These are phyloP conservation scores for Psylliodes chrysocephalus DNA, from an alignment of 2,888 invertebrate species.

Conservation along the genomic window DNA sequence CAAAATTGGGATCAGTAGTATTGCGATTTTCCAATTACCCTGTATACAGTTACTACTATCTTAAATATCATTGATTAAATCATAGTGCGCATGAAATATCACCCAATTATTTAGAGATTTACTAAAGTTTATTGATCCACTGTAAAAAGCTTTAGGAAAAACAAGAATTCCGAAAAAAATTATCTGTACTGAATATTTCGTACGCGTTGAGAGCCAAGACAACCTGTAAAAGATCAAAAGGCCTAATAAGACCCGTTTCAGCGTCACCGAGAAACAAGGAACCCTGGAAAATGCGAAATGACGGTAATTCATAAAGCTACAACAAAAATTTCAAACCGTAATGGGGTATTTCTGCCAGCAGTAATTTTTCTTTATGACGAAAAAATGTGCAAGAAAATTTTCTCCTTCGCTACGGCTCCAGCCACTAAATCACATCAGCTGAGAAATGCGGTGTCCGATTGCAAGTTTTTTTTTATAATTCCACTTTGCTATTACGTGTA, in stretches of 20 bases:
- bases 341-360: constrained; percentile 29
- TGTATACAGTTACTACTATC: too few relatives aligned
- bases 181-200: too few relatives aligned
- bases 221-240: constrained; percentile 10
- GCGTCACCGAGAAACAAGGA: constrained; percentile 22
- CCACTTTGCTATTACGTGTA: constrained; percentile 12
- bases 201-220: too few relatives aligned
- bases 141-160: too few relatives aligned
- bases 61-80: too few relatives aligned
- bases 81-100: too few relatives aligned
- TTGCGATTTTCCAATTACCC: too few relatives aligned
- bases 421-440: constrained; percentile 28
- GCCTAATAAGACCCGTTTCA: constrained; percentile 1
- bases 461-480: not conserved
- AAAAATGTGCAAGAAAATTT: constrained; percentile 35
- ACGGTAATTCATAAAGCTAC: constrained; percentile 34
- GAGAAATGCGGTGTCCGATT: constrained; percentile 26
- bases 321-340: constrained; percentile 34
- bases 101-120: too few relatives aligned
- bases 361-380: constrained; percentile 37
- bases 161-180: too few relatives aligned
- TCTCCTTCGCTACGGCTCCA: constrained; percentile 22
- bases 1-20: too few relatives aligned
- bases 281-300: constrained; percentile 28
- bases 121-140: too few relatives aligned